Evolutionary conservation across 2,797 vertebrate species (phyloP).

Genomic region (Onychomys torridus): DNA sequence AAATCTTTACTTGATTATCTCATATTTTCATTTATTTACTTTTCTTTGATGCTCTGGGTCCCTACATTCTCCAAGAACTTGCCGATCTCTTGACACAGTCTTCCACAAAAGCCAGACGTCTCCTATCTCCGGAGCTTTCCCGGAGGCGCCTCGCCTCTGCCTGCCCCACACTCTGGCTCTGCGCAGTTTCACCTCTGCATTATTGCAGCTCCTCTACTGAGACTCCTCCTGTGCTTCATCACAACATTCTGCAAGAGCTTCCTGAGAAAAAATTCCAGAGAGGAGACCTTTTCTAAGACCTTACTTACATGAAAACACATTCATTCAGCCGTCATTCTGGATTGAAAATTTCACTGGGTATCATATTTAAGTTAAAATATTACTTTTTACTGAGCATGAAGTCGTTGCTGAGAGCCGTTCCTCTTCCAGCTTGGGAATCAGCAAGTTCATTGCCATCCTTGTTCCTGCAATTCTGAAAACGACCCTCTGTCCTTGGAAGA

Average conservation of each 20-base stretch:
- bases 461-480: not conserved
- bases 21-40: conserved; percentile 35
- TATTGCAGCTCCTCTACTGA: not conserved
- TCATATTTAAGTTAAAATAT: conserved; percentile 51
- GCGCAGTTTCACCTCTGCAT: not conserved
- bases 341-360: conserved; percentile 17
- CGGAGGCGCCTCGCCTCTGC: not conserved
- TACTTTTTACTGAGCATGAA: conserved; percentile 38
- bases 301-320: conserved; percentile 25
- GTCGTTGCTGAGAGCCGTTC: not conserved
- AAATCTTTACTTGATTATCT: not conserved
- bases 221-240: not conserved
- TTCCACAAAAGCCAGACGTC: not conserved
- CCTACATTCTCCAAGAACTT: not conserved
- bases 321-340: not conserved
- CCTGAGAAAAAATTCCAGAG: not conserved
- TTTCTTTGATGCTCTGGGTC: not conserved
- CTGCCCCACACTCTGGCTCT: no score
- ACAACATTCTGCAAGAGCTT: not conserved
- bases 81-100: not conserved
- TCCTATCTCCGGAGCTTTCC: not conserved
- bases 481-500: not conserved
- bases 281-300: not conserved
- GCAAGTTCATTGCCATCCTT: not conserved
- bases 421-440: not conserved